Percentiles rank a stretch among this genome's conserved stretches.
Evolutionary conservation across 2,888 invertebrate genomes (phyloP).

Genomic region (Siphonodentalium dalli): DNA sequence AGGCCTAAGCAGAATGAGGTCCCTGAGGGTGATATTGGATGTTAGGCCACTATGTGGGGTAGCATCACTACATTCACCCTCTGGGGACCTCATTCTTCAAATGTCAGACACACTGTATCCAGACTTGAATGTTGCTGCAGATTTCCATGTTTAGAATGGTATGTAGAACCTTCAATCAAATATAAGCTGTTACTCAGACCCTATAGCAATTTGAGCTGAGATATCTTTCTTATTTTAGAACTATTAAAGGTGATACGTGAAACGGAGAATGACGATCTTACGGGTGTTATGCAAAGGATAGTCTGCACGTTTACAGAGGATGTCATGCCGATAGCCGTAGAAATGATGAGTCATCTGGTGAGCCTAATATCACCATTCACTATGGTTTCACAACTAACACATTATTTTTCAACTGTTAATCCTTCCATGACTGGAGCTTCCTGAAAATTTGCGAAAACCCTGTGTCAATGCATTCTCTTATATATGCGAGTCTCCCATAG

Average conservation of each 20-base stretch:
- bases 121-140: no score
- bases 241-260: constrained; percentile 89
- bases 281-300: constrained; percentile 87
- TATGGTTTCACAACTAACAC: neutral
- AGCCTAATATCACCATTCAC: constrained; percentile 26
- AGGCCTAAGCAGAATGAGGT: no score
- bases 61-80: no score
- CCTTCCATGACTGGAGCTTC: no score
- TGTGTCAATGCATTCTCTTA: no score
- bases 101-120: no score
- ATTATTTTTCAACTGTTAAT: neutral
- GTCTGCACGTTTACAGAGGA: constrained; percentile 90
- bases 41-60: no score
- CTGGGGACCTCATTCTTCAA: no score
- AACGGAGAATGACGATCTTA: constrained; percentile 97
- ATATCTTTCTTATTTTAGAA: constrained; percentile 69
- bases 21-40: no score
- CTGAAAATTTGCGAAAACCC: neutral
- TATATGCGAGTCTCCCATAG: no score
- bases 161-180: neutral
- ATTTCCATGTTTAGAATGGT: neutral
- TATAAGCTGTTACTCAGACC: neutral
- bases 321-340: constrained; percentile 88
- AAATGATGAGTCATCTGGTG: constrained; percentile 90
- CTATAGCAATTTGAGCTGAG: neutral